These are phyloP conservation scores for Zaprionus ghesquierei DNA, from an alignment of 1,140 invertebrate species.

Conservation along the genomic window DNA sequence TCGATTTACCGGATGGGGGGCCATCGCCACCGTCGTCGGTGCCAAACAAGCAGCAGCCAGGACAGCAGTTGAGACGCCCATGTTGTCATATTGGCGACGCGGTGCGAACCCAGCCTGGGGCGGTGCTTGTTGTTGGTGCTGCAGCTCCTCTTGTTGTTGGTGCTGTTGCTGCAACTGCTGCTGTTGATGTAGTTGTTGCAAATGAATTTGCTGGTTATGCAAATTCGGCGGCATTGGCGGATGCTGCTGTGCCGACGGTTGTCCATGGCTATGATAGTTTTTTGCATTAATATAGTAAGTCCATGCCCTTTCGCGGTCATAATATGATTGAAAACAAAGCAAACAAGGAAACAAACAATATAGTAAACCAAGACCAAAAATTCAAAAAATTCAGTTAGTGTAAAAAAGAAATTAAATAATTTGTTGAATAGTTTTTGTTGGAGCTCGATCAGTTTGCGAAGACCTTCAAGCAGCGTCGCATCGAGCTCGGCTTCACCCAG, in stretches of 20 bases:
- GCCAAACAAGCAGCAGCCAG: slow-evolving; percentile 44
- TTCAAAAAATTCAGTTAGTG: too few species aligned
- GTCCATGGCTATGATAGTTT: slow-evolving; percentile 41
- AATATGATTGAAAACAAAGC: slow-evolving; percentile 54
- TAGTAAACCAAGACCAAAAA: too few species aligned
- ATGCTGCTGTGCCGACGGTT: slow-evolving; percentile 40
- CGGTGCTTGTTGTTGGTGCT: slow-evolving; percentile 34
- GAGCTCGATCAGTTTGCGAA: too few species aligned
- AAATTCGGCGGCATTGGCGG: neutral
- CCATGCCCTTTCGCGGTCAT: too few species aligned
- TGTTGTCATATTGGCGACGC: slow-evolving; percentile 68
- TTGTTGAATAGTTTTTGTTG: too few species aligned
- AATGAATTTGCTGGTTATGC: slow-evolving; percentile 32
- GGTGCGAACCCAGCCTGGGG: slow-evolving; percentile 70
- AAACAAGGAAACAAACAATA: too few species aligned
- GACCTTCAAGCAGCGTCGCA: too few species aligned
- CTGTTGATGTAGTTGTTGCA: slow-evolving; percentile 45
- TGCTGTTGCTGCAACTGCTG: too few species aligned
- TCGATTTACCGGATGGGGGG: slow-evolving; percentile 1
- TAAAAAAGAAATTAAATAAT: too few species aligned
- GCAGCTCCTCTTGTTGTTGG: too few species aligned
- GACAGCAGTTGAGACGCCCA: slow-evolving; percentile 29
- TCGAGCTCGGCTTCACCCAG: too few species aligned
- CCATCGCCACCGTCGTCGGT: slow-evolving; percentile 19
- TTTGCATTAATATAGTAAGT: too few species aligned